Evolutionary conservation across 2,113 vertebrate species (phyloP).

Genomic region (Microcebus murinus): DNA sequence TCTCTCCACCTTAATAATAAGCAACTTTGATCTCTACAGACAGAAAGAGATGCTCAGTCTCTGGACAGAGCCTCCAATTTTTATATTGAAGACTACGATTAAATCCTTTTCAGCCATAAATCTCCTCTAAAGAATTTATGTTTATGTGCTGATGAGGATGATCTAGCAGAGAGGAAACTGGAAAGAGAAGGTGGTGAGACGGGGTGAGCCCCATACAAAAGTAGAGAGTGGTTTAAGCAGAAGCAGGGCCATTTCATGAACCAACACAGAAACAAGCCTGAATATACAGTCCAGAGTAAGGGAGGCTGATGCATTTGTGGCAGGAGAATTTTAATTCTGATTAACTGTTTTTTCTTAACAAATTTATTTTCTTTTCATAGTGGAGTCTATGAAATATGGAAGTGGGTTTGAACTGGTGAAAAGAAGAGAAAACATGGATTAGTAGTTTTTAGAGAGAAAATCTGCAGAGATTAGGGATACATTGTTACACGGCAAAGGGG

Average conservation of each 20-base stretch:
- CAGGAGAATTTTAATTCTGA: background rate
- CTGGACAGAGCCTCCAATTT: background rate
- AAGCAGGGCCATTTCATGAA: background rate
- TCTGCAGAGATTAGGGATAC: background rate
- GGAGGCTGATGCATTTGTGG: background rate
- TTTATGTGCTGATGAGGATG: background rate
- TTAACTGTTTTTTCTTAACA: background rate
- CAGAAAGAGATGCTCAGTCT: background rate
- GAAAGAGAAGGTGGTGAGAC: background rate
- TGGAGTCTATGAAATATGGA: background rate
- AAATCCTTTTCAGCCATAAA: background rate
- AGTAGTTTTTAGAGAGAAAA: background rate
- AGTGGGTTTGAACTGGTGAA: background rate
- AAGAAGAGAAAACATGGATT: background rate
- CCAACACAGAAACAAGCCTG: background rate
- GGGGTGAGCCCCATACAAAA: background rate
- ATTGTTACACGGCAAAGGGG: background rate
- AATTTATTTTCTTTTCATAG: background rate
- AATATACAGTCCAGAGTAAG: background rate
- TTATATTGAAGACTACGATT: background rate
- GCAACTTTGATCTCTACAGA: background rate
- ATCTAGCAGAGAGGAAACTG: background rate
- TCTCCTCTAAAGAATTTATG: background rate
- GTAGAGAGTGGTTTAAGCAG: background rate
- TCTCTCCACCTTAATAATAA: background rate